Conservation (phyloP, 30 jellyfish, hydroid and myxozoan genomes). For the Catostylus mosaicus region DNA sequence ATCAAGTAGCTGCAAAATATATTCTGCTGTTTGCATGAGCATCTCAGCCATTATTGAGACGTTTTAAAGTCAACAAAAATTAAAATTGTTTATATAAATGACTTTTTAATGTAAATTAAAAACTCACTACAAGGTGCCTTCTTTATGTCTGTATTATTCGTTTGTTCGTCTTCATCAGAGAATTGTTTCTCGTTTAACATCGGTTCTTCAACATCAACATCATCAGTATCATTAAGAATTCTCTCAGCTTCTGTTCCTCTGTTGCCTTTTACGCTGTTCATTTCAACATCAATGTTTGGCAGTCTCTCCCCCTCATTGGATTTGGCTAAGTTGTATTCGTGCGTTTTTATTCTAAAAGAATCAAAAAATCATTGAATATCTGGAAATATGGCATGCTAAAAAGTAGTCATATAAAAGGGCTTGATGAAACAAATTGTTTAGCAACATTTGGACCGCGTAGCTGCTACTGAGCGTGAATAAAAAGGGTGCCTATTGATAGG, state of each 20-base stretch:
- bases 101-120: neutral
- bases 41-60: too few relatives aligned
- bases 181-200: constrained; percentile 1
- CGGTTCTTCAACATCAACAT: constrained; percentile 10
- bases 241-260: constrained; percentile 37
- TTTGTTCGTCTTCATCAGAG: constrained; percentile 43
- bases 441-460: too few relatives aligned
- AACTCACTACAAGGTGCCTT: constrained; percentile 36
- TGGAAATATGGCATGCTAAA: too few relatives aligned
- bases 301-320: constrained; percentile 12
- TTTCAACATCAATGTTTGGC: constrained; percentile 51
- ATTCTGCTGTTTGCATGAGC: too few relatives aligned
- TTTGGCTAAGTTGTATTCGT: constrained; percentile 18
- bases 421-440: too few relatives aligned
- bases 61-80: too few relatives aligned
- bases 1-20: too few relatives aligned
- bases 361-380: too few relatives aligned
- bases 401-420: too few relatives aligned
- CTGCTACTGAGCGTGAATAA: too few relatives aligned
- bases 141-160: constrained; percentile 25
- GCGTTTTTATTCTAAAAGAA: constrained; percentile 8
- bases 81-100: too few relatives aligned
- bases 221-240: constrained; percentile 25
- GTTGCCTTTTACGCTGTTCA: constrained; percentile 34
- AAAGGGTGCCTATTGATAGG: too few relatives aligned